Evolutionary conservation across 2,797 vertebrate species (phyloP).

Genomic region (Cynopterus sphinx): DNA sequence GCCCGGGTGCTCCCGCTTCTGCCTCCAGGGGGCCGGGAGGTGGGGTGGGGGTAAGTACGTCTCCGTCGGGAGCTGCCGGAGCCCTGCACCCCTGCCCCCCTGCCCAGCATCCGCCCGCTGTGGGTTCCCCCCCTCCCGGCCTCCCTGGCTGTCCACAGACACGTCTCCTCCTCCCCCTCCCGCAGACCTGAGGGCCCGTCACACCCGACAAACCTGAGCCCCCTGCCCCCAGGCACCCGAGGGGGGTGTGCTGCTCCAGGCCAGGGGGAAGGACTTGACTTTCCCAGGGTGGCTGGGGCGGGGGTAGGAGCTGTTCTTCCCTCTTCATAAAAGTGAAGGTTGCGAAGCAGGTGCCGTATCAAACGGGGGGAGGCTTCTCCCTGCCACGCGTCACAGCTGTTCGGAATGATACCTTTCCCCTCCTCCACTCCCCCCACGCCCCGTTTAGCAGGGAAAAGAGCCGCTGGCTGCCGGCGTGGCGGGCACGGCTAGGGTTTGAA

Average conservation of each 20-base stretch:
- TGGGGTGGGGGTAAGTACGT: too few species aligned
- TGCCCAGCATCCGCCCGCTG: accelerated
- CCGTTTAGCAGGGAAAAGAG: too few species aligned
- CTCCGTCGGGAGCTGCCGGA: accelerated
- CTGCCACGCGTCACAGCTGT: accelerated
- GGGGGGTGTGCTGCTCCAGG: accelerated
- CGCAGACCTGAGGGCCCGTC: not conserved
- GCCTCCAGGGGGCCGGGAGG: too few species aligned
- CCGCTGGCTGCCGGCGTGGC: too few species aligned
- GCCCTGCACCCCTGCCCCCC: accelerated
- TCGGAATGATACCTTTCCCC: not conserved
- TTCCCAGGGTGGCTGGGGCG: not conserved
- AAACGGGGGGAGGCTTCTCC: not conserved
- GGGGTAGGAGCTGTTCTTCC: not conserved
- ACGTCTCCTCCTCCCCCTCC: not conserved
- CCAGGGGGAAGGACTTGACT: not conserved
- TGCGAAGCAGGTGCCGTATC: not conserved
- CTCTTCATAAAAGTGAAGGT: too few species aligned
- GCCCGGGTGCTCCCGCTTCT: too few species aligned
- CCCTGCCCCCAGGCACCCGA: not conserved
- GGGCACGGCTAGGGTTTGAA: too few species aligned
- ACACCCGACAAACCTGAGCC: not conserved
- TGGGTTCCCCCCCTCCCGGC: not conserved
- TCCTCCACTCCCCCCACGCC: not conserved
- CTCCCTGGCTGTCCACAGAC: not conserved